These are phyloP conservation scores for Onychomys arenicola DNA, from an alignment of 2,797 vertebrate species.

Conservation along the genomic window DNA sequence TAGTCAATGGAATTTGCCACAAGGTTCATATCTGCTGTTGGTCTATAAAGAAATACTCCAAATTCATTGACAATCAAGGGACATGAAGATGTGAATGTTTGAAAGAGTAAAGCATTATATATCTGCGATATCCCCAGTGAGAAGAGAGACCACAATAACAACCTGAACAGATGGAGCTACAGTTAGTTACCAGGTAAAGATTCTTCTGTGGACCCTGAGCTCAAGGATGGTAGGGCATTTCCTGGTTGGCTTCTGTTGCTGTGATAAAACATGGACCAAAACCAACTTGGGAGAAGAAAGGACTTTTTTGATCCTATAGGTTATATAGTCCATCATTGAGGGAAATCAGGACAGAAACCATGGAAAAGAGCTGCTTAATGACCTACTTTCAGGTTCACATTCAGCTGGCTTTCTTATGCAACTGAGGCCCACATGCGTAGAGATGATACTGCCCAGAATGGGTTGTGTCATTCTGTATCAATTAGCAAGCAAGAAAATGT, in stretches of 20 bases:
- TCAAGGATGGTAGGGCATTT: not conserved
- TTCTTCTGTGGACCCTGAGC: not conserved
- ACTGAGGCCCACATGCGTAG: not conserved
- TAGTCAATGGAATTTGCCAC: not conserved
- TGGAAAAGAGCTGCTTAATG: not conserved
- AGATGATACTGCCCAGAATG: not conserved
- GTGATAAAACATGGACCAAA: not conserved
- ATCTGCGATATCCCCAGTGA: not conserved
- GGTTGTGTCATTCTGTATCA: not conserved
- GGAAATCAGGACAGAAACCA: not conserved
- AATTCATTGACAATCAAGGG: not conserved
- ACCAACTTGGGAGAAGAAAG: not conserved
- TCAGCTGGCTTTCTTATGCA: not conserved
- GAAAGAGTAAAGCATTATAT: not conserved
- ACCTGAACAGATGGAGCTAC: not conserved
- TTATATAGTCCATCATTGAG: not conserved
- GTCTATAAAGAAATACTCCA: not conserved
- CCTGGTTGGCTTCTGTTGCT: not conserved
- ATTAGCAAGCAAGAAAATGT: not conserved
- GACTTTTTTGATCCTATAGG: not conserved
- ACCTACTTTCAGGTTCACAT: not conserved
- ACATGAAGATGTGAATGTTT: not conserved
- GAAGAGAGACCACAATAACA: not conserved
- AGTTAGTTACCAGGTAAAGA: not conserved
- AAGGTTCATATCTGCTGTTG: not conserved